Percentiles rank a stretch among this genome's conserved stretches.
Conservation (phyloP, 2,797 vertebrate species). For the Sarcophilus harrisii region DNA sequence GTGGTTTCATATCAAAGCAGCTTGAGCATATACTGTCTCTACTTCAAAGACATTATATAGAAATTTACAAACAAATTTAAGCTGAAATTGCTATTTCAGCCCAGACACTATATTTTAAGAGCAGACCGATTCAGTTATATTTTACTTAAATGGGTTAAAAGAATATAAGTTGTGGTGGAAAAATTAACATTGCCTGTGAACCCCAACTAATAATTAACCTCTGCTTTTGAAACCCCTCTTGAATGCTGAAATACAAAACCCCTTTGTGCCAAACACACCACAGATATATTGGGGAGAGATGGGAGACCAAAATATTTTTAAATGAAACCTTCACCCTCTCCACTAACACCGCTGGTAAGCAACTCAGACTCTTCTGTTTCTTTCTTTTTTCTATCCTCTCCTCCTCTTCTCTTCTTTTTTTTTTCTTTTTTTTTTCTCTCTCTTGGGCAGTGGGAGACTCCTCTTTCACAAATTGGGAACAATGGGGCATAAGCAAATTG, state of each 20-base stretch:
- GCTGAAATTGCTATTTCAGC: slow-evolving; percentile 60
- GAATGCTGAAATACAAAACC: slow-evolving; percentile 63
- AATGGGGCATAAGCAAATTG: slow-evolving; percentile 83
- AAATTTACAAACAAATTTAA: slow-evolving; percentile 44
- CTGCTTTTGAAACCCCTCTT: slow-evolving; percentile 46
- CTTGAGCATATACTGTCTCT: slow-evolving; percentile 57
- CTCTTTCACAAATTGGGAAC: slow-evolving; percentile 83
- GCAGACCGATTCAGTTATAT: slow-evolving; percentile 64
- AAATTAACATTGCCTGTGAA: slow-evolving; percentile 65
- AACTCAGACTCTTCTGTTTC: slow-evolving; percentile 81
- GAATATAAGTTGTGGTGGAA: slow-evolving; percentile 61
- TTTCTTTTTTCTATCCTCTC: slow-evolving; percentile 78
- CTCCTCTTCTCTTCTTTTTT: slow-evolving; percentile 61
- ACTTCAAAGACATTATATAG: slow-evolving; percentile 59
- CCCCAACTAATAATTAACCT: slow-evolving; percentile 65
- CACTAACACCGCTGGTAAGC: slow-evolving; percentile 79
- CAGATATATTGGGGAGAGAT: slow-evolving; percentile 72
- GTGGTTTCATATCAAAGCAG: slow-evolving; percentile 55
- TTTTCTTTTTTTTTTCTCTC: slow-evolving; percentile 55
- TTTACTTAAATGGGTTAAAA: slow-evolving; percentile 53
- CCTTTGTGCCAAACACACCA: slow-evolving; percentile 65
- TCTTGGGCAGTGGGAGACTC: slow-evolving; percentile 82
- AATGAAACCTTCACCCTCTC: slow-evolving; percentile 73
- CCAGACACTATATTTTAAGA: slow-evolving; percentile 62
- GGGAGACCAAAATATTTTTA: slow-evolving; percentile 70